A percentile compares a stretch with the other conserved stretches of the same genome.
These are phyloP conservation scores for Dromiciops gliroides DNA, from an alignment of 2,113 vertebrate species.

Conservation along the genomic window DNA sequence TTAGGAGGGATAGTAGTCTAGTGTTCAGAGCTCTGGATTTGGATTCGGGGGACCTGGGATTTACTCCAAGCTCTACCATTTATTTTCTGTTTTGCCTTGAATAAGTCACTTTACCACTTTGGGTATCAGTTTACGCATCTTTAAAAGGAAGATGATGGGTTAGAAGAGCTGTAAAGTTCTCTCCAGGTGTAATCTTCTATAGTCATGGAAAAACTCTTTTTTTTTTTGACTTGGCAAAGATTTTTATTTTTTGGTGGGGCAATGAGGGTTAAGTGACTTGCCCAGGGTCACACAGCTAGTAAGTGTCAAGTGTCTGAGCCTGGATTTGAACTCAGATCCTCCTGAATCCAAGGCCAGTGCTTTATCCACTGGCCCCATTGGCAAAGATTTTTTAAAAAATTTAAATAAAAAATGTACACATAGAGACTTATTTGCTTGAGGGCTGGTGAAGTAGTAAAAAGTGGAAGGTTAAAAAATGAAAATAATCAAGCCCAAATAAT, in stretches of 20 bases:
- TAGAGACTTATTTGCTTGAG: neutral
- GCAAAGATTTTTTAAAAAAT: too few species aligned
- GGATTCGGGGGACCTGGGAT: neutral
- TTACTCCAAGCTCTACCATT: neutral
- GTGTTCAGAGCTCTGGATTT: neutral
- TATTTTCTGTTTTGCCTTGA: neutral
- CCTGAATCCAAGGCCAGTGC: too few species aligned
- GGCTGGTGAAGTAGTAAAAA: neutral
- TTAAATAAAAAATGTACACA: neutral
- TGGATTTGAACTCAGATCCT: too few species aligned
- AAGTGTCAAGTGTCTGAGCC: too few species aligned
- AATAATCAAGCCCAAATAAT: neutral
- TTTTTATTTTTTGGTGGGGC: too few species aligned
- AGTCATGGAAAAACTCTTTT: neutral
- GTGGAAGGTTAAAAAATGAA: neutral
- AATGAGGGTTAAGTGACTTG: too few species aligned
- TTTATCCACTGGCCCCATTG: too few species aligned
- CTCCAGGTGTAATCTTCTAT: too few species aligned
- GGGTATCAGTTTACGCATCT: neutral
- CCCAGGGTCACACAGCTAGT: too few species aligned
- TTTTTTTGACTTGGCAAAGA: neutral
- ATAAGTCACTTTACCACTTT: neutral
- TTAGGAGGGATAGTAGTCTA: neutral
- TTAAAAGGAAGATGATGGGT: neutral
- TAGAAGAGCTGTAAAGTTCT: neutral